phyloP scores from a whole-genome alignment of 2,113 vertebrate species.

The Coregonus clupeaformis region DNA sequence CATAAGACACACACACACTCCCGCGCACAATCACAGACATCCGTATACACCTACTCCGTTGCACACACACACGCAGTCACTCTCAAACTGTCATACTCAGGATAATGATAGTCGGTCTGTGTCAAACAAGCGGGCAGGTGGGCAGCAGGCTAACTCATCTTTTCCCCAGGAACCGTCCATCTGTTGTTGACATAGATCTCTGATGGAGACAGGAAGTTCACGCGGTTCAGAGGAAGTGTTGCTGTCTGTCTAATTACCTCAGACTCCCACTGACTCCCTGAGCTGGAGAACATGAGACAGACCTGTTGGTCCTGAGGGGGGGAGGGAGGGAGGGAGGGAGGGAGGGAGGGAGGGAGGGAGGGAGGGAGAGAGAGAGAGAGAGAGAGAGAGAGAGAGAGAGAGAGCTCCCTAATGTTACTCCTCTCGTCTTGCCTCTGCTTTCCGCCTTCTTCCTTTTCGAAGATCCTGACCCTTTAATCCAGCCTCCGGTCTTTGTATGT shows the following conservation, averaged over 20 bases:
- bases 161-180: background rate
- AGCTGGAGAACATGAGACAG: background rate
- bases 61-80: slow-evolving; percentile 9
- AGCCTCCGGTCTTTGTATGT: background rate
- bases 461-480: slow-evolving; percentile 9
- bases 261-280: background rate
- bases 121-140: too few relatives aligned
- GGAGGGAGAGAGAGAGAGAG: too few relatives aligned
- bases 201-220: slow-evolving; percentile 5
- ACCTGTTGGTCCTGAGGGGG: background rate
- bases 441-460: background rate
- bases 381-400: background rate
- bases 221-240: slow-evolving; percentile 21
- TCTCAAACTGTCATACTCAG: background rate
- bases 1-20: slow-evolving; percentile 5
- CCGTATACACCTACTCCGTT: background rate
- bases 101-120: too few relatives aligned
- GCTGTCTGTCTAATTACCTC: slow-evolving; percentile 23
- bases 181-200: background rate
- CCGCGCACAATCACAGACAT: background rate
- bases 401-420: background rate
- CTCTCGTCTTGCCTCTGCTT: background rate
- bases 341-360: too few relatives aligned
- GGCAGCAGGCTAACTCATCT: slow-evolving; percentile 9
- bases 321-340: too few relatives aligned